Evolutionary conservation across 2,113 vertebrate genomes (phyloP).

Genomic region (Callithrix jacchus): DNA sequence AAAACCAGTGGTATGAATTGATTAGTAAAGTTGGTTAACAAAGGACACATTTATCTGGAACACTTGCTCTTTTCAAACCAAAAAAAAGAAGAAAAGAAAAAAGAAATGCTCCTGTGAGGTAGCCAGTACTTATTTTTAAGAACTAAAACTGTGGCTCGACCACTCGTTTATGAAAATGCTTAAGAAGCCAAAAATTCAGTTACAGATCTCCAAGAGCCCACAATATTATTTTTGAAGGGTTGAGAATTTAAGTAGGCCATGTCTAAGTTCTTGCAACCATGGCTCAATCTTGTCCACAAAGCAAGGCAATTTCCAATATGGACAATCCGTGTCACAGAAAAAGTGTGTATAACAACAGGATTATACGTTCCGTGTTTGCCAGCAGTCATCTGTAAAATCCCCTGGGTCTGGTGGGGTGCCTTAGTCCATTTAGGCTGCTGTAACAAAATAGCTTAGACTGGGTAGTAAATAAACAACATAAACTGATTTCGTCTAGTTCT

Average conservation of each 20-base stretch:
- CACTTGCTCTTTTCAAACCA: background rate
- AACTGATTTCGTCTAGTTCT: background rate
- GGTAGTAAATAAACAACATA: background rate
- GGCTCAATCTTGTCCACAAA: background rate
- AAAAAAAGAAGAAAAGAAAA: background rate
- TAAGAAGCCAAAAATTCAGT: background rate
- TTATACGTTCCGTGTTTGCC: background rate
- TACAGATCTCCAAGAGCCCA: background rate
- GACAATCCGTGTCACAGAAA: background rate
- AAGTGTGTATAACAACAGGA: background rate
- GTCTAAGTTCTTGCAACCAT: background rate
- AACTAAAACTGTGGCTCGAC: slow-evolving; percentile 4
- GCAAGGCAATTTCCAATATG: background rate
- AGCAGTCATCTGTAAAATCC: background rate
- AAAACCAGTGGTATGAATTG: background rate
- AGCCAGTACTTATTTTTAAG: background rate
- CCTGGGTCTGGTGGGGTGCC: background rate
- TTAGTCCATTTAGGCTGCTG: background rate
- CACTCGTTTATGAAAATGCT: background rate
- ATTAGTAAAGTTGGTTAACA: slow-evolving; percentile 11
- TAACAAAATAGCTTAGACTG: background rate
- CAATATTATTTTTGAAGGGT: background rate
- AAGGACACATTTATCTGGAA: slow-evolving; percentile 12
- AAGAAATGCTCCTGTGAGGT: background rate
- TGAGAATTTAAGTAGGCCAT: background rate